Evolutionary conservation across 2,888 invertebrate genomes (phyloP).

Genomic region (Omphaloscelis lunosa): DNA sequence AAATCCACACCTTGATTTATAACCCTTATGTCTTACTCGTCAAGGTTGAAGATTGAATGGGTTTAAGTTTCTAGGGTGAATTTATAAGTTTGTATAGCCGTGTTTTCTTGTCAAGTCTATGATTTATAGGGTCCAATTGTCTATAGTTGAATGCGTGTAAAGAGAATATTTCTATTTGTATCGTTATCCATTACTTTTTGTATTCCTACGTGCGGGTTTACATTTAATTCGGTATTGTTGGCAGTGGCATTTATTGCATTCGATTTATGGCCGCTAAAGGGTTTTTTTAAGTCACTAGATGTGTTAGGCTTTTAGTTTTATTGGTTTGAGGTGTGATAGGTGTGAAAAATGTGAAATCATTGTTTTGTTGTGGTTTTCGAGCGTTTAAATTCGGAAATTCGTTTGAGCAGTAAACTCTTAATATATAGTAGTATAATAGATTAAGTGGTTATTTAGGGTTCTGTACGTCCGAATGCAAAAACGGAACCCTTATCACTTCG

Average conservation of each 20-base stretch:
- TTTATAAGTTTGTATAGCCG: constrained; percentile 71
- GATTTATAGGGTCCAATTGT: constrained; percentile 89
- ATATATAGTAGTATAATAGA: too few species aligned
- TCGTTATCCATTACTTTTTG: constrained; percentile 79
- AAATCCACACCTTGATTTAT: not conserved
- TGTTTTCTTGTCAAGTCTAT: constrained; percentile 89
- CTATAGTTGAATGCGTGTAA: constrained; percentile 88
- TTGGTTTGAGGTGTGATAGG: constrained; percentile 58
- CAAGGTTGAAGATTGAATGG: constrained; percentile 67
- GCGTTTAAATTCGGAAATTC: not conserved
- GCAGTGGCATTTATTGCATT: constrained; percentile 82
- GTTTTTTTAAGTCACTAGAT: constrained; percentile 64
- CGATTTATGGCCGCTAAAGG: constrained; percentile 82
- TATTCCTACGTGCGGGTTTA: constrained; percentile 83
- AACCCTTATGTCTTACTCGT: constrained; percentile 49
- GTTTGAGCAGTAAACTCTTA: not conserved
- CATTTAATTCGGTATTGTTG: constrained; percentile 89
- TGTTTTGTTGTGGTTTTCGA: constrained; percentile 6
- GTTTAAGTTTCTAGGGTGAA: constrained; percentile 36
- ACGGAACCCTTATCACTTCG: too few species aligned
- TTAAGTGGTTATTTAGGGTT: too few species aligned
- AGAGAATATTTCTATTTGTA: constrained; percentile 88
- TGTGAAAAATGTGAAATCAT: constrained; percentile 38
- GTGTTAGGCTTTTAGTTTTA: constrained; percentile 69
- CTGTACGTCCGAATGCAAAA: too few species aligned